Percentiles rank a stretch among this genome's conserved stretches.
Conservation (phyloP, 2,888 invertebrate genomes). For the Trilocha varians region DNA sequence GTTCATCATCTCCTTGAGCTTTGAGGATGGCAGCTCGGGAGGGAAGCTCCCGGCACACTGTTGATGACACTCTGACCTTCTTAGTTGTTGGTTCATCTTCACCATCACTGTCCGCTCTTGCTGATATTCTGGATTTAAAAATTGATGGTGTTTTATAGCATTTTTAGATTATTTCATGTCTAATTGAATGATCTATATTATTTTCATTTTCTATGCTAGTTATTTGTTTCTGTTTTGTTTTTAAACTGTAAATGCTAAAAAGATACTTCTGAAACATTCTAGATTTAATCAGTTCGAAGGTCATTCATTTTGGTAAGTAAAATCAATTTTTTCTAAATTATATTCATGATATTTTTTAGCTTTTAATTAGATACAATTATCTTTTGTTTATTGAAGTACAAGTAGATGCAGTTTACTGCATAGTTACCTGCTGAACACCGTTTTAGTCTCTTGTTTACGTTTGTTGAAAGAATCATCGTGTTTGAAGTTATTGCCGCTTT, state of each 20-base stretch:
- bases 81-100: slow-evolving; percentile 56
- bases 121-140: slow-evolving; percentile 60
- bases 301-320: too few relatives aligned
- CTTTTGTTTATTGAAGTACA: not conserved
- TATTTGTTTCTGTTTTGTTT: too few relatives aligned
- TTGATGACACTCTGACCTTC: slow-evolving; percentile 70
- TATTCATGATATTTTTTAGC: too few relatives aligned
- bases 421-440: slow-evolving; percentile 70
- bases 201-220: too few relatives aligned
- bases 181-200: too few relatives aligned
- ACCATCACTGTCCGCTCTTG: slow-evolving; percentile 60
- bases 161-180: too few relatives aligned
- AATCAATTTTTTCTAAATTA: too few relatives aligned
- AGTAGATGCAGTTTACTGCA: not conserved
- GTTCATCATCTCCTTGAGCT: slow-evolving; percentile 87
- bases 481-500: slow-evolving; percentile 50
- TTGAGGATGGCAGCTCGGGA: slow-evolving; percentile 73
- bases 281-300: too few relatives aligned
- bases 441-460: slow-evolving; percentile 70
- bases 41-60: slow-evolving; percentile 90
- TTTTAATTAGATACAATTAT: too few relatives aligned
- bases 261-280: too few relatives aligned
- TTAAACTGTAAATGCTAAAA: too few relatives aligned
- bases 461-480: slow-evolving; percentile 62
- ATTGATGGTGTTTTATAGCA: too few relatives aligned